Evolutionary conservation across 2,797 vertebrate species (phyloP), one percentile per base, ranked within the genome.

Genomic region (Clamator glandarius): DNA sequence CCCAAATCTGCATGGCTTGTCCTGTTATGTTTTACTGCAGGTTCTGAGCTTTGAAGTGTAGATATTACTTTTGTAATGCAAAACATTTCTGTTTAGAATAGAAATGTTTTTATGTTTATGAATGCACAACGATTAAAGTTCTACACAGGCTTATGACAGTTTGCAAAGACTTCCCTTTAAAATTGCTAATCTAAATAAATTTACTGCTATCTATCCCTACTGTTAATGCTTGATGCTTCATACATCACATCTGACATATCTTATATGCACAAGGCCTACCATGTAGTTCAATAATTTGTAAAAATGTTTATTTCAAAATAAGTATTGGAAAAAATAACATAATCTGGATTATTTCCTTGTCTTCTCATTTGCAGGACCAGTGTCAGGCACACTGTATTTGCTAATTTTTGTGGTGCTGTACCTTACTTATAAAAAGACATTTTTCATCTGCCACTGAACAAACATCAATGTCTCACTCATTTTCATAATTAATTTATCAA

Each of bases 261-360:
- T 39, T 39, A 39, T 16, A 20, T 0, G 66, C 25, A 29, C 15
- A 79, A 82, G 14, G 36, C n/a, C 67, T 87, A 31, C 17, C 36
- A n/a, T 11, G 15, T 62, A 79, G 35, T 48, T 79, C 73, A n/a
- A 89, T 51, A 61, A 76, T 14, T 28, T 15, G 51, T 84, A 73
- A 92, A 91, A 84, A 57, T 21, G 17, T 79, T 83, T 70, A 16
- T 35, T 80, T 87, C 57, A 93, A 67, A 91, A 46, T 48, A 90
- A 64, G 2, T 35, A 29, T 64, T 44, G 59, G 25, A 31, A 84
- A 86, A 94, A 68, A 46, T 16, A 24, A 41, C 23, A 29, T 25
- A 69, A 16, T 67, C 66, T 44, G 74, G 46, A 72, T 92, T 83
- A 85, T 85, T 91, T 87, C 72, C n/a, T 67, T 81, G 75, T 68